These are phyloP conservation scores for Sceloporus undulatus DNA, from an alignment of 2,113 vertebrate species.

Conservation along the genomic window DNA sequence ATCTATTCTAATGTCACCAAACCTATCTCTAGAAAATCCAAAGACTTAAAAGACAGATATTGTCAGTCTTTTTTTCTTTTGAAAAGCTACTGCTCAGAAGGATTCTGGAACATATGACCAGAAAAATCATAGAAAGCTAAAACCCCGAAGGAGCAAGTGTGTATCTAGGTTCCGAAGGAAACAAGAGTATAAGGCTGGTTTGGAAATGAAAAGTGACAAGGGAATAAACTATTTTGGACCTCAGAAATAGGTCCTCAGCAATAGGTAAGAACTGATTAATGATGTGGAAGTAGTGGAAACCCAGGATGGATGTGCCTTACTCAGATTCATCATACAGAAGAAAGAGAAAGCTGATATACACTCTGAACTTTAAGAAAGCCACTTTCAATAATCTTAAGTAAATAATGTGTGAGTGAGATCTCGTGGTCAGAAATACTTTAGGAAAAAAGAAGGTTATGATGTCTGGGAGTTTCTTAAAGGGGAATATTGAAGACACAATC, in stretches of 20 bases:
- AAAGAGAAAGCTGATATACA: not conserved
- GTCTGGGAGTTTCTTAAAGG: too few relatives aligned
- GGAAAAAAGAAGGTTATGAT: too few relatives aligned
- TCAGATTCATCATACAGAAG: not conserved
- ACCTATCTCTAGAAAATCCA: not conserved
- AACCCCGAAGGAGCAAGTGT: not conserved
- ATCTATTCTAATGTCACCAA: not conserved
- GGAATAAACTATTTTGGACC: too few relatives aligned
- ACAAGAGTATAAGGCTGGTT: not conserved
- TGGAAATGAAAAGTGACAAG: not conserved
- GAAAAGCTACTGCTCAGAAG: not conserved
- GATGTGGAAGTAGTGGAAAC: too few relatives aligned
- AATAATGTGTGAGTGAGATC: too few relatives aligned
- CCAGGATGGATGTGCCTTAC: not conserved
- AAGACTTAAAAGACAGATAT: not conserved
- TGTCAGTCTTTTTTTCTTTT: not conserved
- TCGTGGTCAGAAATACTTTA: too few relatives aligned
- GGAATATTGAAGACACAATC: too few relatives aligned
- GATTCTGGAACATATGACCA: not conserved
- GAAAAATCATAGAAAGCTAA: not conserved
- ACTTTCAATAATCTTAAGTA: too few relatives aligned
- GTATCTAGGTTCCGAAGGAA: not conserved
- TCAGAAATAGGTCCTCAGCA: too few relatives aligned
- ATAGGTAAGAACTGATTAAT: too few relatives aligned
- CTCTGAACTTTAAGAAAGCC: too few relatives aligned